Evolutionary conservation across 64 coral and sea anemone species (phyloP).

Genomic region (Hydrozoanthus tunicans): DNA sequence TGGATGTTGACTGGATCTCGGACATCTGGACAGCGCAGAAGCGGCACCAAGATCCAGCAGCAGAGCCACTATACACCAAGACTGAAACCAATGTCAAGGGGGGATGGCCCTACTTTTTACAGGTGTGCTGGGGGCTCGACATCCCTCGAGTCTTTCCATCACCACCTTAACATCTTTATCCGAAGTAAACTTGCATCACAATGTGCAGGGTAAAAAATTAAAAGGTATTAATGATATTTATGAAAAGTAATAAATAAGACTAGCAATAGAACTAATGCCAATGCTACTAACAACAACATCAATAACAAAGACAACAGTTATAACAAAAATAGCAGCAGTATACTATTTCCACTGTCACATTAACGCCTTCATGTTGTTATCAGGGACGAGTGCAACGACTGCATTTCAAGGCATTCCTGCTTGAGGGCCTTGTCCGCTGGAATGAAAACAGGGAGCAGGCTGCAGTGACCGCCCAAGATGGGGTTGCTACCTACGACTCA

Average conservation of each 20-base stretch:
- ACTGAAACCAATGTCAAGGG: constrained; percentile 31
- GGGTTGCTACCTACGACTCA: neutral
- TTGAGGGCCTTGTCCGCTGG: constrained; percentile 43
- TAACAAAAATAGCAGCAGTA: neutral
- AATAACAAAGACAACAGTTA: neutral
- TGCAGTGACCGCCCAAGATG: neutral
- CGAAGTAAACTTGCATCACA: neutral
- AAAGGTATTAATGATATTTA: neutral
- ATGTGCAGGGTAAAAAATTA: too few species aligned
- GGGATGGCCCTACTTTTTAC: constrained; percentile 11
- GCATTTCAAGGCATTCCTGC: constrained; percentile 66
- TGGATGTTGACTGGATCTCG: constrained; percentile 14
- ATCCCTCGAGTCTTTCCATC: constrained; percentile 67
- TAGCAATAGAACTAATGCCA: neutral
- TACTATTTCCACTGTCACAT: neutral
- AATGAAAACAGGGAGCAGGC: constrained; percentile 16
- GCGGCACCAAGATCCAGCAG: constrained; percentile 61
- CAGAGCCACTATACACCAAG: constrained; percentile 50
- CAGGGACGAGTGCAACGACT: constrained; percentile 54
- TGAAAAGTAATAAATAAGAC: neutral
- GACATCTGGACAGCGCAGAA: constrained; percentile 60
- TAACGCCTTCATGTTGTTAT: neutral
- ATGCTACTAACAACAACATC: neutral
- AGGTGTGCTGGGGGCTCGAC: constrained; percentile 59
- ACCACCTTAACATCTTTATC: constrained; percentile 57